Percentiles rank a stretch among this genome's conserved stretches.
Evolutionary conservation across 2,113 vertebrate species (phyloP).

Genomic region (Phalacrocorax brasilianus): DNA sequence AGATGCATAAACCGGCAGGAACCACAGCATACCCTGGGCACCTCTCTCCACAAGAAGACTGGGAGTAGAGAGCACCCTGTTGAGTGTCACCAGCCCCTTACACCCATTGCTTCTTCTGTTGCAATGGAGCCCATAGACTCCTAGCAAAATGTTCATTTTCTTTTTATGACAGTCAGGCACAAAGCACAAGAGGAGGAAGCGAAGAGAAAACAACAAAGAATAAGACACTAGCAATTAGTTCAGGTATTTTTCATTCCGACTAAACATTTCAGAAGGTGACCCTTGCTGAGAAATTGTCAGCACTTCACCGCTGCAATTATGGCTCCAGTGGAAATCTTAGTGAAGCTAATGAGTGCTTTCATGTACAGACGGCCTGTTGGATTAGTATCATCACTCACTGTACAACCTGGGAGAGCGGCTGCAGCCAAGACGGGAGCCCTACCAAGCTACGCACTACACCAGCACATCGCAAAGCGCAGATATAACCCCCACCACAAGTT

Average conservation of each 20-base stretch:
- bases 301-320: neutral
- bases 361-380: constrained; percentile 34
- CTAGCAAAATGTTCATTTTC: neutral
- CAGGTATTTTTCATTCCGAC: constrained; percentile 26
- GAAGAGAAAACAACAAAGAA: constrained; percentile 18
- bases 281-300: constrained; percentile 54
- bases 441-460: neutral
- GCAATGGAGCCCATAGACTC: neutral
- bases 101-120: neutral
- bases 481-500: neutral
- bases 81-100: neutral
- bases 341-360: constrained; percentile 46
- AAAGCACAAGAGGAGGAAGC: neutral
- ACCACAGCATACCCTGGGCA: neutral
- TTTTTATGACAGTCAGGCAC: neutral
- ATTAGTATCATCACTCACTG: constrained; percentile 19
- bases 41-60: neutral
- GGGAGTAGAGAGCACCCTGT: neutral
- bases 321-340: constrained; percentile 18
- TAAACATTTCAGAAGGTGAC: constrained; percentile 41
- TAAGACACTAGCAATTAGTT: constrained; percentile 40
- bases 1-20: neutral
- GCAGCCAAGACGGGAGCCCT: neutral
- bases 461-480: neutral
- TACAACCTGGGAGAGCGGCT: neutral